These are phyloP conservation scores for Spilosoma lubricipeda DNA, from an alignment of 2,888 invertebrate genomes.

Conservation along the genomic window DNA sequence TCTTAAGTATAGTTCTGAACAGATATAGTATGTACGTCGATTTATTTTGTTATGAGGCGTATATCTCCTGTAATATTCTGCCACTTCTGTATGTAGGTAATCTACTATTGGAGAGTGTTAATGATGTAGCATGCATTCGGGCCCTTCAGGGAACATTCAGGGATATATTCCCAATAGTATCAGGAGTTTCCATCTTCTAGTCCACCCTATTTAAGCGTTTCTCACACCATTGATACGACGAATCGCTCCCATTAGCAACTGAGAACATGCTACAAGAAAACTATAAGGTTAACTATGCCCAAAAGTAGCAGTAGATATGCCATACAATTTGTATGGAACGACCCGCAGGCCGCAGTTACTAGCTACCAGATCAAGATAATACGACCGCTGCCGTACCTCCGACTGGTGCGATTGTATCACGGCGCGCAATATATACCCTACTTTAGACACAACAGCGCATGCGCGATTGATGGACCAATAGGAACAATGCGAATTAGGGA, in stretches of 20 bases:
- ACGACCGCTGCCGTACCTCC: conserved; percentile 70
- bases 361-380: conserved; percentile 78
- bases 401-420: conserved; percentile 79
- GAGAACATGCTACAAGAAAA: conserved; percentile 77
- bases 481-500: conserved; percentile 75
- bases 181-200: conserved; percentile 56
- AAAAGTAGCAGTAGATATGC: conserved; percentile 82
- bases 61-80: background rate
- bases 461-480: conserved; percentile 81
- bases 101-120: background rate
- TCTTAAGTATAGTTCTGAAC: background rate
- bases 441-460: conserved; percentile 67
- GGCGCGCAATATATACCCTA: conserved; percentile 70
- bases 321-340: conserved; percentile 85
- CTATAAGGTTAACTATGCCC: conserved; percentile 85
- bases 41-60: too few species aligned
- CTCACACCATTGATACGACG: conserved; percentile 75
- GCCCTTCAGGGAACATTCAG: conserved; percentile 33
- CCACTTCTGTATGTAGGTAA: background rate
- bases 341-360: conserved; percentile 75
- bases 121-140: conserved; percentile 3
- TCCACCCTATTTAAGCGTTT: conserved; percentile 62
- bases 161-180: conserved; percentile 65
- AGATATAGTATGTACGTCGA: too few species aligned
- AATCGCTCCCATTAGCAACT: conserved; percentile 79